Evolutionary conservation across 2,888 invertebrate species (phyloP).

Genomic region (Athalia circularis): DNA sequence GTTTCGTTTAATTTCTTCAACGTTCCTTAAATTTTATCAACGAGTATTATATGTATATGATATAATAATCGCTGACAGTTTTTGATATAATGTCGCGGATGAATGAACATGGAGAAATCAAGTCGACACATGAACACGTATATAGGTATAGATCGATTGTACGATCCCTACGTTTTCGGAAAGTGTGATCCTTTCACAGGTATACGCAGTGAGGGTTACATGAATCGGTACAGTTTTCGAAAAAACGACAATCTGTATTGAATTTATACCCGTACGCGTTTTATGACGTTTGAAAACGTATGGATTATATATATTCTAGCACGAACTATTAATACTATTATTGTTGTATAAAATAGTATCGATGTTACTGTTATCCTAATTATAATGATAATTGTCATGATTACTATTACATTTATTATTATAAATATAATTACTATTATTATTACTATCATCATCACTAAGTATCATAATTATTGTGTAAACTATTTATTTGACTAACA

Average conservation of each 20-base stretch:
- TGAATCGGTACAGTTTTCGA: not conserved
- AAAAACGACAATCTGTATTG: not conserved
- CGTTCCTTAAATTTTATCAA: not conserved
- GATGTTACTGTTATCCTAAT: too few species aligned
- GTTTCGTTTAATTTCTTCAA: constrained; percentile 12
- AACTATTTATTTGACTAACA: constrained; percentile 40
- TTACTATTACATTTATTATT: not conserved
- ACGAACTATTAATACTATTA: not conserved
- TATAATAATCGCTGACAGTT: not conserved
- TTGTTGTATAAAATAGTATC: too few species aligned
- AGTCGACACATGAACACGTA: too few species aligned
- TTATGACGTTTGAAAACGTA: constrained; percentile 24
- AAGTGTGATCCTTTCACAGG: too few species aligned
- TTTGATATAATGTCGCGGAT: not conserved
- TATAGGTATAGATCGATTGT: too few species aligned
- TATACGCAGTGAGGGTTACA: too few species aligned
- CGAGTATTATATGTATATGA: not conserved
- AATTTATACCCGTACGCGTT: not conserved
- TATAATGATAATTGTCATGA: too few species aligned
- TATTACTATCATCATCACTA: too few species aligned
- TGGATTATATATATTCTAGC: constrained; percentile 18
- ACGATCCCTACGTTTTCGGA: too few species aligned
- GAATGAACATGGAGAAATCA: too few species aligned
- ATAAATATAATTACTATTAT: too few species aligned
- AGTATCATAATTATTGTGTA: not conserved